phyloP scores from a whole-genome alignment of 2,113 vertebrate species.

The Tachuris rubrigastra region DNA sequence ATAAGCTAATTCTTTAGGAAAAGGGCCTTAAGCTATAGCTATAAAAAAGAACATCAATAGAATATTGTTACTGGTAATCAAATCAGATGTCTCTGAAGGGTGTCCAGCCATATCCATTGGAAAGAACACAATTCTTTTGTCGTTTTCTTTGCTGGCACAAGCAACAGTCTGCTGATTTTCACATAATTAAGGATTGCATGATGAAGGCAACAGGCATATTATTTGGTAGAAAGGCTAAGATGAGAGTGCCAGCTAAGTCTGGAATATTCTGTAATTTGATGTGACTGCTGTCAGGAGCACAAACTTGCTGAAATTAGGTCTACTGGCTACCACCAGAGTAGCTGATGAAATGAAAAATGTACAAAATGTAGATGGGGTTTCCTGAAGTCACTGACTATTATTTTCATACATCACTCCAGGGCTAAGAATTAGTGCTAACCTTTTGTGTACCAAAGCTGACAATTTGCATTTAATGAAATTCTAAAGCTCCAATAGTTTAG shows the following conservation, averaged over 20 bases:
- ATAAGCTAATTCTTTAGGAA: slow-evolving; percentile 24
- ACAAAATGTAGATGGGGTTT: slow-evolving; percentile 51
- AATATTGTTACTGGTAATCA: slow-evolving; percentile 56
- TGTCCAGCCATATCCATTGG: slow-evolving; percentile 31
- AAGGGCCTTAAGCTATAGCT: slow-evolving; percentile 1
- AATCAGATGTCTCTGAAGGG: slow-evolving; percentile 50
- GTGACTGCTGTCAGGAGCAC: slow-evolving; percentile 63
- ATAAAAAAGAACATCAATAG: slow-evolving; percentile 15
- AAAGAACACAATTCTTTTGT: slow-evolving; percentile 39
- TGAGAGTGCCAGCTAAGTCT: slow-evolving; percentile 63
- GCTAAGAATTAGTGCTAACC: slow-evolving; percentile 31
- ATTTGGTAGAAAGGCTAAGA: slow-evolving; percentile 68
- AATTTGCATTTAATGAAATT: slow-evolving; percentile 12
- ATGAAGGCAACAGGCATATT: slow-evolving; percentile 66
- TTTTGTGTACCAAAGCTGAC: slow-evolving; percentile 12
- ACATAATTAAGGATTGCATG: slow-evolving; percentile 69
- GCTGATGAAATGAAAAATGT: slow-evolving; percentile 54
- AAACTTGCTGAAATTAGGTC: slow-evolving; percentile 55
- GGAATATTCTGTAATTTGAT: slow-evolving; percentile 66
- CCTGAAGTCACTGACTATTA: slow-evolving; percentile 31
- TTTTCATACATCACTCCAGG: slow-evolving; percentile 16
- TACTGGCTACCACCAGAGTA: slow-evolving; percentile 34
- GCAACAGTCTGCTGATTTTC: slow-evolving; percentile 58
- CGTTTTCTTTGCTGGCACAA: slow-evolving; percentile 57
- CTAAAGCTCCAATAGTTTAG: not conserved